Conservation (phyloP, 2,113 vertebrate species). For the Oreochromis aureus region DNA sequence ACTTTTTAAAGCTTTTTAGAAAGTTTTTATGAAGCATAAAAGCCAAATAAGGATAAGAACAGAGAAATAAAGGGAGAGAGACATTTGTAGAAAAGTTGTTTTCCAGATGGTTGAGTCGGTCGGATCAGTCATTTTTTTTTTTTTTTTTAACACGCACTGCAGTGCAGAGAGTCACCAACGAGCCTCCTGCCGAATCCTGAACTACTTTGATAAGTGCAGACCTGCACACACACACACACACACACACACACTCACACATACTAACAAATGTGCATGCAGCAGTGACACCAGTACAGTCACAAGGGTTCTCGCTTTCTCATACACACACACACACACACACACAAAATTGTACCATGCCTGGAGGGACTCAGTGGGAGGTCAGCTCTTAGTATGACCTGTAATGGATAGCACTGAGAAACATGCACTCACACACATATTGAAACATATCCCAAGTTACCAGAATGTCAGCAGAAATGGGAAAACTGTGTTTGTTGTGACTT, state of each 20-base stretch:
- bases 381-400: conserved; percentile 41
- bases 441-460: background rate
- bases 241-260: background rate
- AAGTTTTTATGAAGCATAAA: background rate
- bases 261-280: background rate
- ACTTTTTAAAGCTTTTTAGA: background rate
- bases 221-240: background rate
- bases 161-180: background rate
- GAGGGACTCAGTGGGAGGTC: conserved; percentile 23
- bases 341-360: conserved; percentile 9
- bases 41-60: background rate
- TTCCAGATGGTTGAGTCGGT: background rate
- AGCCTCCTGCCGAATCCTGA: background rate
- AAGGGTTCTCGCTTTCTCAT: background rate
- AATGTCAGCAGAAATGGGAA: conserved; percentile 25
- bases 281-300: background rate
- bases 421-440: background rate
- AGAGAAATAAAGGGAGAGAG: background rate
- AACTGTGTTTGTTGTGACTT: conserved; percentile 52
- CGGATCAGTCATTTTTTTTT: background rate
- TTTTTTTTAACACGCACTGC: conserved; percentile 1
- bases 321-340: background rate
- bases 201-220: background rate
- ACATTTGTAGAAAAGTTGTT: background rate
- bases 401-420: conserved; percentile 34